These are phyloP conservation scores for Opisthograptis luteolata DNA, from an alignment of 2,888 invertebrate genomes.

Conservation along the genomic window DNA sequence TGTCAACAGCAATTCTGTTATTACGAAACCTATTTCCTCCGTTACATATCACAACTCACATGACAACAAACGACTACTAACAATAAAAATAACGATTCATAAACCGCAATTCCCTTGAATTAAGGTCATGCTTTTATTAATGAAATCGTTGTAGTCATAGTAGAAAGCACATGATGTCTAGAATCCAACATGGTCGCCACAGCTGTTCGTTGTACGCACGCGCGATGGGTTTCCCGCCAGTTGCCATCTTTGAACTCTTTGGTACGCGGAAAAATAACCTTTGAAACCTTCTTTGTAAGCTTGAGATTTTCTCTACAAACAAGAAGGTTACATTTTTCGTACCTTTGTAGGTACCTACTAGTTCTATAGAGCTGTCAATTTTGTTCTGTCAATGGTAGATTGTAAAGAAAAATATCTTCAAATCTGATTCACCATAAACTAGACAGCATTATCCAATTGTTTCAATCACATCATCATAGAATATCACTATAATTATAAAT, in stretches of 20 bases:
- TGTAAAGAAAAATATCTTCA: no score
- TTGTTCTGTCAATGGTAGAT: no score
- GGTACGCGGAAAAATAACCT: no score
- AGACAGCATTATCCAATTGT: no score
- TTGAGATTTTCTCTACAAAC: no score
- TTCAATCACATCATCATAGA: no score
- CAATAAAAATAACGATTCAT: slow-evolving; percentile 11
- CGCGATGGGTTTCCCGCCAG: slow-evolving; percentile 63
- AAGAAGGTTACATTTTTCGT: no score
- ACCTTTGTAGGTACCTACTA: no score
- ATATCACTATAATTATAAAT: no score
- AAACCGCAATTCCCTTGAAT: slow-evolving; percentile 17
- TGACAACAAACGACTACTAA: not conserved
- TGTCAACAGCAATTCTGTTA: not conserved
- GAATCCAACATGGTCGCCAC: slow-evolving; percentile 71
- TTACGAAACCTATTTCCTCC: not conserved
- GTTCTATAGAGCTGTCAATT: no score
- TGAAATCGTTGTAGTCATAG: slow-evolving; percentile 34
- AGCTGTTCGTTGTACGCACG: slow-evolving; percentile 76
- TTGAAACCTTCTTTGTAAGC: no score
- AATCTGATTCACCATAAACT: no score
- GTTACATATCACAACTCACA: not conserved
- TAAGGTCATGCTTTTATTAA: slow-evolving; percentile 40
- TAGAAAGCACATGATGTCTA: slow-evolving; percentile 40
- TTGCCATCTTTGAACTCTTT: slow-evolving; percentile 68